A percentile compares a stretch with the other conserved stretches of the same genome.
phyloP scores from a whole-genome alignment of 1,140 invertebrate species.

The Phenacoccus solenopsis region DNA sequence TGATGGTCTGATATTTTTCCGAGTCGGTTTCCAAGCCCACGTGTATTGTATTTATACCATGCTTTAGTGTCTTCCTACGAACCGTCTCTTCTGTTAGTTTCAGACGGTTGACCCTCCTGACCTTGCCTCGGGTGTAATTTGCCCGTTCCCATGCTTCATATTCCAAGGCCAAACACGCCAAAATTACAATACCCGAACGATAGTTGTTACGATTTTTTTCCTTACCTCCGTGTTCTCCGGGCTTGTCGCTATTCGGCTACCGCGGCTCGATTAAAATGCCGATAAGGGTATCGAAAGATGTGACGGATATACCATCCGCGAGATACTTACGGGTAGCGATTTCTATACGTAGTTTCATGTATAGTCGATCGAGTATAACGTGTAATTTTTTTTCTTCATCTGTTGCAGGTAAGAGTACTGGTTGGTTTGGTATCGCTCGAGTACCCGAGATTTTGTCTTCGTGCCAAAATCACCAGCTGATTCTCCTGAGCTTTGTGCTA shows the following conservation, averaged over 20 bases:
- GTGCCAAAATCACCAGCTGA: no score
- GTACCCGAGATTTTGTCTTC: no score
- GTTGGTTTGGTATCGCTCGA: no score
- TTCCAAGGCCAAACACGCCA: neutral
- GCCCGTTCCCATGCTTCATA: neutral
- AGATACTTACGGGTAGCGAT: neutral
- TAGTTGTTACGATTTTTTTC: neutral
- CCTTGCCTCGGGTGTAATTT: constrained; percentile 1
- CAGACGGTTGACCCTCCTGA: neutral
- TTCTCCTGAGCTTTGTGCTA: no score
- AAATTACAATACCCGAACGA: constrained; percentile 2
- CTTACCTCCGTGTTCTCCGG: neutral
- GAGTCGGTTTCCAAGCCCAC: neutral
- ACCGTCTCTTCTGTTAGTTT: neutral
- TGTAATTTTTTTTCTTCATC: neutral
- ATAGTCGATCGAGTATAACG: no score
- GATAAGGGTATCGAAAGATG: neutral
- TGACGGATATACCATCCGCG: neutral
- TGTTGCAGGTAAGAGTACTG: neutral
- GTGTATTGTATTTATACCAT: neutral
- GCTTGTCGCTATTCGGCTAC: neutral
- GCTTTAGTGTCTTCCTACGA: neutral
- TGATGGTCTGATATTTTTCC: neutral
- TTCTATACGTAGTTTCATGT: no score
- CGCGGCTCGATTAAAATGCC: neutral